Evolutionary conservation across 2,888 invertebrate species (phyloP), one percentile per base, ranked within the genome.

Genomic region (Drosophila ochracea): DNA sequence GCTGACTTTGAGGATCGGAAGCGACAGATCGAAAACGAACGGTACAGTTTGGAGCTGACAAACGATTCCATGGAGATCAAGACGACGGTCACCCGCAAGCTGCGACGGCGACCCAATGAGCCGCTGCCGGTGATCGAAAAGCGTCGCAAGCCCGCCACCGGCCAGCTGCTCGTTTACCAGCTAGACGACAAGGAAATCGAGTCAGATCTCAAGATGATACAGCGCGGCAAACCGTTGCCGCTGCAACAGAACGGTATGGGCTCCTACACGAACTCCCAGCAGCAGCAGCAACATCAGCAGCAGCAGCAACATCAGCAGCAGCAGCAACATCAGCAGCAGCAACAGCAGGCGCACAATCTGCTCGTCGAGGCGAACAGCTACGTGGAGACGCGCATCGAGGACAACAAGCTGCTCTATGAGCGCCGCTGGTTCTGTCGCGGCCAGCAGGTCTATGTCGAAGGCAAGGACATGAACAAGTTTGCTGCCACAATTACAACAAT

Each of bases 361-460:
- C 92, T 94, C 35, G 74, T 92, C 4, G 91, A 94, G 41, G 87
- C 93, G 33, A 92, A 94, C 39, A 93, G 95, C 59, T 93, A 95
- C 77, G 95, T 95, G 54, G 98, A 98, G 88, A 97, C 98, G 6
- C 95, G 97, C 76, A 98, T 99, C 81, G 99, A 99, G 94, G 98
- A 98, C 94, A 98, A 98, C 62, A 98, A 98, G 94, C 94, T 99
- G 72, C 94, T 97, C 90, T 98, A 98, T 94, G 98, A 99, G 94
- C 95, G 98, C 79, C 95, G 98, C 91, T 99, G 99, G 99, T 99
- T 97, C 94, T 98, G 98, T 91, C 95, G 98, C 75, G 98, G 98
- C 0, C 98, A 99, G 94, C 96, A 97, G 76, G 97, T 99, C 41
- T 98, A 96, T 93, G 96, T 98, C 4, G 98, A 98, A 93, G 97